Conservation (phyloP, 2,797 vertebrate genomes). For the Enteromius paludinosus region DNA sequence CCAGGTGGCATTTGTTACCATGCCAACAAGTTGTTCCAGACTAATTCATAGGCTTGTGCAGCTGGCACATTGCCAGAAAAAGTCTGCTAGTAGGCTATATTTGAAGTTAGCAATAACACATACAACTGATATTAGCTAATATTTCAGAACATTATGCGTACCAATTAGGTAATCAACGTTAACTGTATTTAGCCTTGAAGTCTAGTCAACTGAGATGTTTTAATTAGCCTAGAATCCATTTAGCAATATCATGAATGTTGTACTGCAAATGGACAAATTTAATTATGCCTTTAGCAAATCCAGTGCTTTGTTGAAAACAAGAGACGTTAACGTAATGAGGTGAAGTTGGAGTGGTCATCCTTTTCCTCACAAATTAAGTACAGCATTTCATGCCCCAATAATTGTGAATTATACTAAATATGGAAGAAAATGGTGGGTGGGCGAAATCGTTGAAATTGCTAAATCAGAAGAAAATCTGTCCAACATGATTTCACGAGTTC, state of each 20-base stretch:
- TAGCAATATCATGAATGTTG: slow-evolving; percentile 4
- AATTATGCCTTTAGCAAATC: slow-evolving; percentile 11
- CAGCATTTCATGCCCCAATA: not conserved
- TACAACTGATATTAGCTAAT: slow-evolving; percentile 39
- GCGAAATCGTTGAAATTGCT: not conserved
- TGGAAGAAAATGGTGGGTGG: slow-evolving; percentile 23
- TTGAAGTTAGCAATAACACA: slow-evolving; percentile 43
- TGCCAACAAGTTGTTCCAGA: slow-evolving; percentile 25
- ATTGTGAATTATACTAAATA: slow-evolving; percentile 7
- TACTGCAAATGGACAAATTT: not conserved
- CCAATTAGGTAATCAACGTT: slow-evolving; percentile 37
- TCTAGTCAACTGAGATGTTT: slow-evolving; percentile 17
- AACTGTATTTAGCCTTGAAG: slow-evolving; percentile 39
- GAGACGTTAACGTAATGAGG: slow-evolving; percentile 14
- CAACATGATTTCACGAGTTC: not conserved
- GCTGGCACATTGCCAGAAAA: slow-evolving; percentile 14
- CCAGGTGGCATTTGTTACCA: slow-evolving; percentile 21
- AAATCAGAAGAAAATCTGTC: not conserved
- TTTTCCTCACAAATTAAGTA: slow-evolving; percentile 3
- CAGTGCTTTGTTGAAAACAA: not conserved
- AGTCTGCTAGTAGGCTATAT: not conserved
- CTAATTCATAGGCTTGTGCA: slow-evolving; percentile 34
- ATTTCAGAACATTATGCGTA: slow-evolving; percentile 29
- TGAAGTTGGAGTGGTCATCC: slow-evolving; percentile 6
- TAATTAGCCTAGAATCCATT: slow-evolving; percentile 22